Evolutionary conservation across 2,888 invertebrate species (phyloP).

Genomic region (Beris chalybata): DNA sequence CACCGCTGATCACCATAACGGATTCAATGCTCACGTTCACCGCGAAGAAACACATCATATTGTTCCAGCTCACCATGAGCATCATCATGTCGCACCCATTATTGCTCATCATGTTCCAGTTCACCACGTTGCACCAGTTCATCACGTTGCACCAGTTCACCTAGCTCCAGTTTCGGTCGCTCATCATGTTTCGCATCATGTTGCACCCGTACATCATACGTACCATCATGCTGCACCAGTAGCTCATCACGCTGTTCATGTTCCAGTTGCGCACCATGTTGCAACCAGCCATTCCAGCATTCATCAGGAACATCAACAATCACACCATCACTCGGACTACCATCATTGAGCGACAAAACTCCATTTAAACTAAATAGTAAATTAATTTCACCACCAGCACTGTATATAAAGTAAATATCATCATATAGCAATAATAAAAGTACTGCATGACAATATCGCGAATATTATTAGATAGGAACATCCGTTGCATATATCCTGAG

Average conservation of each 20-base stretch:
- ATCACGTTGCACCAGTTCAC: neutral
- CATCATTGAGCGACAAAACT: too few species aligned
- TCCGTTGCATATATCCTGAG: too few species aligned
- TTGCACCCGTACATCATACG: neutral
- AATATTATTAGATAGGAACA: too few species aligned
- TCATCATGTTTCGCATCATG: constrained; percentile 15
- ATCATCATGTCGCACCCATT: constrained; percentile 9
- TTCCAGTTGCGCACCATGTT: constrained; percentile 5
- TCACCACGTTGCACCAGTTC: constrained; percentile 19
- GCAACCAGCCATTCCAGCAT: constrained; percentile 6
- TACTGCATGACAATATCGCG: too few species aligned
- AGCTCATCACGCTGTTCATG: neutral
- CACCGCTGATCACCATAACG: constrained; percentile 52
- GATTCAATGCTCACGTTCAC: constrained; percentile 54
- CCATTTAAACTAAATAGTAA: too few species aligned
- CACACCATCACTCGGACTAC: too few species aligned
- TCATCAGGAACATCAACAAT: neutral
- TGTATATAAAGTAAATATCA: too few species aligned
- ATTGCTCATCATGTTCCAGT: constrained; percentile 17
- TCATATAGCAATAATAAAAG: too few species aligned
- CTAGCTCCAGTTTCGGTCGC: neutral
- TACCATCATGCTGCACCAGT: too few species aligned
- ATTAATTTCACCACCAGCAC: too few species aligned
- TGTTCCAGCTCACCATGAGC: constrained; percentile 14
- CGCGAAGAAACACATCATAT: constrained; percentile 36